Evolutionary conservation across 2,888 invertebrate species (phyloP), one percentile per base, ranked within the genome.

Genomic region (Netelia virgata): DNA sequence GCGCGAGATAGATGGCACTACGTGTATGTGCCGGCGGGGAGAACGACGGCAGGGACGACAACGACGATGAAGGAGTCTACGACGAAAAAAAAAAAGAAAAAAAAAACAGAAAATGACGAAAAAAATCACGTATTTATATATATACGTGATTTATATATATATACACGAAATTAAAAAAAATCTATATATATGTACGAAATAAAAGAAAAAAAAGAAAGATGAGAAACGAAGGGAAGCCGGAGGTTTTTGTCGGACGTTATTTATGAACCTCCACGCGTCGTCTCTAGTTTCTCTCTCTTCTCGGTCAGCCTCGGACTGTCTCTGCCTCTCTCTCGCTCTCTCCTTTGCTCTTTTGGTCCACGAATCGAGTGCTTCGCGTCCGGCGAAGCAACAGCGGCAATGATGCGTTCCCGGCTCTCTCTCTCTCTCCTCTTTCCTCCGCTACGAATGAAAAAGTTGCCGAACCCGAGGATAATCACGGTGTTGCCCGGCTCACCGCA

Each of bases 191-290:
- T 1, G 53, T 41, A 53, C 11, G 11, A 14, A 8, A 18, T 36
- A 79, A 70, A 63, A 77, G 57, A 78, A 77, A 23, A 23, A 10
- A 23, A 41, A n/a, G n/a, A 18, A 50, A 20, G 28, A 23, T n/a
- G 74, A 50, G 61, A n/a, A 70, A 16, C 66, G 78, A 53, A 63
- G 84, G 74, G 73, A 84, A 77, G 50, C 84, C 70, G 78, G 74
- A 59, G 64, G 81, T 84, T 84, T 84, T 82, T 84, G 81, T 82
- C 69, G 57, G 84, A 64, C 81, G 82, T 84, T 84, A 84, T 82
- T 84, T 84, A 84, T 84, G 81, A 84, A 84, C 81, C 82, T 84
- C 69, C 69, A 53, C 74, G 82, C 81, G 69, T 68, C 82, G 55
- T 43, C 69, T 76, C 50, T 68, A 63, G 81, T 77, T 81, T 77